Base-by-base conservation (phyloP, 2,888 invertebrate species). In the Dermolepida albohirtum region DNA sequence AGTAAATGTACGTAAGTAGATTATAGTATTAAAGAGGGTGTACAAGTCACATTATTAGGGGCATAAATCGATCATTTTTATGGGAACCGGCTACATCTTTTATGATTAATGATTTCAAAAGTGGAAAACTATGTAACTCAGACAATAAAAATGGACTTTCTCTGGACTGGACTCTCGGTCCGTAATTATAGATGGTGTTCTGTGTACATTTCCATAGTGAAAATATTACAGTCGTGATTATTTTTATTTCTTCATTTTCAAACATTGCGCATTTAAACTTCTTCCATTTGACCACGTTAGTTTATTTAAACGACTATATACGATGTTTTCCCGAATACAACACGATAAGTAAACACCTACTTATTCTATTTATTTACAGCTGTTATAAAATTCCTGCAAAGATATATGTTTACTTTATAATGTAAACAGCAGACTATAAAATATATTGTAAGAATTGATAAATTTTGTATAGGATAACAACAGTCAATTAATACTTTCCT, bases 21-120 rank as follows among this genome's bases (percentile, higher is more conserved):
- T 64, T 64, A 50, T 55, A 17, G 57, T 68, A 50, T 64, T 34
- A 43, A 14, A 49, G 34, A 49, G 16, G 57, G 47, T 39, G 47
- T 57, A 62, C 34, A 47, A 34, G 29, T 34, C 44, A 39, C 41
- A 66, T 41, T 54, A 66, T 41, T 54, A 54, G 51, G 49, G 17
- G 43, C 62, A 57, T 66, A 69, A 69, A 66, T 69, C 69, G 66
- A 64, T 69, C 66, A 67, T 64, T 69, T 68, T 66, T 62, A 64
- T 39, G 62, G 52, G 54, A 63, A 67, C 41, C 34, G 34, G 10
- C 34, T 10, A 34, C 34, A 34, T 34, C 34, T 34, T 66, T 67
- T 64, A 52, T 69, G 69, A 69, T 69, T 66, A 69, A 69, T 69
- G 69, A 54, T 55, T 39, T 8, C 40, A 14, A 47, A 63, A 69